Evolutionary conservation across 2,113 vertebrate species (phyloP), one percentile per base, ranked within the genome.

Genomic region (Seriola dumerili): DNA sequence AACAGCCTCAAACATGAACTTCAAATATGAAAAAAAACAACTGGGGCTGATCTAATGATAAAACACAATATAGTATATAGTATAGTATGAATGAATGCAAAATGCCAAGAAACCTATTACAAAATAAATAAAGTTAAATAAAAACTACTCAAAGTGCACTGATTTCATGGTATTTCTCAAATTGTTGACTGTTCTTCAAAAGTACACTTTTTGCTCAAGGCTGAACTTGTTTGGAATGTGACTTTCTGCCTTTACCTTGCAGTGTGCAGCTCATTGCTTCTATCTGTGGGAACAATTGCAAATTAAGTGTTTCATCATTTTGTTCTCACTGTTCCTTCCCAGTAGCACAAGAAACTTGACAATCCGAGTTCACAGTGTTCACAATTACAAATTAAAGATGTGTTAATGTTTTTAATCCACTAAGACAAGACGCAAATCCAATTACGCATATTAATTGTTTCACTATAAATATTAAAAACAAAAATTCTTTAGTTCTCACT

Each of bases 241-340:
- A 52, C 10, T 63, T 23, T 67, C 14, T 8, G 52, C n/a, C 13
- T 9, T 34, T 19, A 55, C 40, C 16, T 75, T 21, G 63, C 78
- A 61, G 48, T 34, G 48, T 69, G 73, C 79, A 71, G 85, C 70
- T 85, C 84, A 65, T 72, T 79, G 68, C 83, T 90, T 86, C 55
- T 82, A 54, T 83, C 83, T 89, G 84, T 85, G 83, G 76, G 85
- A 80, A 72, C 72, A 64, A 62, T 16, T 66, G 76, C 70, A 83
- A 83, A 86, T 66, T 19, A 73, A 72, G 48, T 57, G 54, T 81
- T 87, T 85, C 68, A 80, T 85, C 77, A 87, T 71, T 77, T 77
- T 62, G 19, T 23, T 81, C 70, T 67, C n/a, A 46, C 71, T 67
- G 46, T 32, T 72, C 16, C 29, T 65, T 70, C 62, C 50, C 38